Evolutionary conservation across 2,113 vertebrate species (phyloP), one percentile per base, ranked within the genome.

Genomic region (Plectropomus leopardus): DNA sequence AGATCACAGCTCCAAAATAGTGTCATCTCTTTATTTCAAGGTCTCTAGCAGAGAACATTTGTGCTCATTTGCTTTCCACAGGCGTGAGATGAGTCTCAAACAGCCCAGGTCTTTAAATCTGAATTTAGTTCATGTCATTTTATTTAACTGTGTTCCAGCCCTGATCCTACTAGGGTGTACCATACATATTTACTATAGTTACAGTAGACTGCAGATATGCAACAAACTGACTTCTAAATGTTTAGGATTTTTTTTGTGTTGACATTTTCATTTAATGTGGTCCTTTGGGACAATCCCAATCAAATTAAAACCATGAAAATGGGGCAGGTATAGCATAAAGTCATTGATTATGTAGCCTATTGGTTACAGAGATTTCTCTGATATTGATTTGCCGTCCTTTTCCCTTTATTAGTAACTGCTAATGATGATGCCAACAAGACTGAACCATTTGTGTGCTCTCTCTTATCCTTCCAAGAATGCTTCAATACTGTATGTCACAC

Each of bases 231-330:
- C 65, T 24, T 19, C 17, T 42, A 70, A 55, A 40, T 53, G 40
- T 50, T 63, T 65, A n/a, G 42, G n/a, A n/a, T n/a, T n/a, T n/a
- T 3, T n/a, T 40, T n/a, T 36, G 6, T 40, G 15, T 7, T n/a
- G 65, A 54, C 59, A 21, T 64, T 47, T 11, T 48, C 17, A 1
- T 42, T 42, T 34, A 42, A 26, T n/a, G 21, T 36, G n/a, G 17
- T 48, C 16, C 19, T 60, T 16, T 59, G 54, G 23, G 48, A 51
- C 7, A 64, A 54, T 40, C 47, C 48, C 36, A 23, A 23, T 51
- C 40, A 73, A 32, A 73, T 66, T 47, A 30, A 55, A 69, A 66
- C n/a, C 36, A 53, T 23, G 34, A 32, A 51, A 74, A 50, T 63
- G 15, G 36, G 45, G 24, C 5, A 58, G n/a, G n/a, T 23, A 16